Conservation (phyloP, 1,140 invertebrate species). For the Plectrocnemia conspersa region DNA sequence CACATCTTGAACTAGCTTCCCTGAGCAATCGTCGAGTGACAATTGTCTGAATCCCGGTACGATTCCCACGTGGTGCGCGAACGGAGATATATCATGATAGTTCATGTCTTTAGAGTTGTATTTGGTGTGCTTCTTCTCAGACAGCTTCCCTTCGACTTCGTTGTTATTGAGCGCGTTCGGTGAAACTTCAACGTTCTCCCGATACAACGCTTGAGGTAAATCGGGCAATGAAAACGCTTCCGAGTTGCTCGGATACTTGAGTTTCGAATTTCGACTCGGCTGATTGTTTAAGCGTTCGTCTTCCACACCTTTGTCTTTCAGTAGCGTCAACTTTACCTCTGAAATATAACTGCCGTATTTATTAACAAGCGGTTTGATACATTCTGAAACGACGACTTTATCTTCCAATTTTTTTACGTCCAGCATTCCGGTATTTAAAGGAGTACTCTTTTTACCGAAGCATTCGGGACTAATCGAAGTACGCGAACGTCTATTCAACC, state of each 20-base stretch:
- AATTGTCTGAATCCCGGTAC: slow-evolving; percentile 39
- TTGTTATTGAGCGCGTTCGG: not conserved
- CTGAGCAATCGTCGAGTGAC: slow-evolving; percentile 34
- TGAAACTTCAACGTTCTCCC: slow-evolving; percentile 1
- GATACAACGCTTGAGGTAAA: slow-evolving; percentile 32
- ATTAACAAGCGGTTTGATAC: not conserved
- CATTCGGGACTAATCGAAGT: slow-evolving; percentile 24
- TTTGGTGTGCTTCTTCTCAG: slow-evolving; percentile 42
- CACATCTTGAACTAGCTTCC: slow-evolving; percentile 33
- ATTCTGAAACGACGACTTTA: not conserved
- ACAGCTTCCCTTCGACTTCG: too few species aligned
- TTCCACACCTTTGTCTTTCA: slow-evolving; percentile 4
- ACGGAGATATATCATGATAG: slow-evolving; percentile 28
- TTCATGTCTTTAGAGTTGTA: slow-evolving; percentile 23
- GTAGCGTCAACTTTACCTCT: slow-evolving; percentile 4
- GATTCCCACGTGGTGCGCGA: slow-evolving; percentile 36
- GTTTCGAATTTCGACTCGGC: slow-evolving; percentile 15
- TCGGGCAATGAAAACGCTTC: slow-evolving; percentile 40
- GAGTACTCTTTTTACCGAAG: slow-evolving; percentile 5
- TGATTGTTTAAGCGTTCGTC: not conserved
- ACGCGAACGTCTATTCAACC: slow-evolving; percentile 37
- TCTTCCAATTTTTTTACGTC: not conserved
- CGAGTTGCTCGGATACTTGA: slow-evolving; percentile 18
- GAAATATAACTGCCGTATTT: not conserved
- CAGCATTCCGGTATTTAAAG: not conserved